A percentile compares a stretch with the other conserved stretches of the same genome.
These are phyloP conservation scores for Petrocephalus sullivani DNA, from an alignment of 2,797 vertebrate genomes.

Conservation along the genomic window DNA sequence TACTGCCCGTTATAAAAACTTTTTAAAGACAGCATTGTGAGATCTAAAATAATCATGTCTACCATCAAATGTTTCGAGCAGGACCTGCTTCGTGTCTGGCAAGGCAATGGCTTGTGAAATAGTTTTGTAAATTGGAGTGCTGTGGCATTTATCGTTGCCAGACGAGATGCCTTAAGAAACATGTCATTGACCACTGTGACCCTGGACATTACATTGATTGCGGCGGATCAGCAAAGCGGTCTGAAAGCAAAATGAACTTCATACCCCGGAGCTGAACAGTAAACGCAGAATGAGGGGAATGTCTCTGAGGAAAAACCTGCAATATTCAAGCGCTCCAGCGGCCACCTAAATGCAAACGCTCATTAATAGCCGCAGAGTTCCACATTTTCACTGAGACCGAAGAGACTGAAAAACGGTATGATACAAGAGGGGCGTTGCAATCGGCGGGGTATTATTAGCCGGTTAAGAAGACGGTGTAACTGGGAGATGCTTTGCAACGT, in stretches of 20 bases:
- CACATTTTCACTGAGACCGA: background rate
- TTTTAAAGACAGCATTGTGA: conserved; percentile 24
- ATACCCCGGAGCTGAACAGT: conserved; percentile 10
- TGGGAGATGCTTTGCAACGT: background rate
- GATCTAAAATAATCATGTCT: conserved; percentile 33
- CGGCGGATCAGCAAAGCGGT: conserved; percentile 17
- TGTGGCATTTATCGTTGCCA: conserved; percentile 30
- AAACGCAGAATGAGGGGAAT: conserved; percentile 3
- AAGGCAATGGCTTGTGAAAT: conserved; percentile 22
- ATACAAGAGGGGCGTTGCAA: background rate
- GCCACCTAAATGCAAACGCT: conserved; percentile 3
- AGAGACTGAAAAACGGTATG: background rate
- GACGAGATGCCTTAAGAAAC: conserved; percentile 30
- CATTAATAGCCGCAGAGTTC: conserved; percentile 6
- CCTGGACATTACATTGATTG: conserved; percentile 30
- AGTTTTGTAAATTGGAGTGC: conserved; percentile 23
- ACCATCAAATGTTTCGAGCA: conserved; percentile 35
- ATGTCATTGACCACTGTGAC: conserved; percentile 38
- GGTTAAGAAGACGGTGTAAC: background rate
- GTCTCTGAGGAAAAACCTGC: conserved; percentile 25
- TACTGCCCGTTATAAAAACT: background rate
- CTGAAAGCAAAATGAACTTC: conserved; percentile 9
- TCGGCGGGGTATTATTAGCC: background rate
- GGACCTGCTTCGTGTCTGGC: conserved; percentile 40
- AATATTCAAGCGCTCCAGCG: conserved; percentile 9